These are phyloP conservation scores for Andrena praecox DNA, from an alignment of 2,888 invertebrate species.

Conservation along the genomic window DNA sequence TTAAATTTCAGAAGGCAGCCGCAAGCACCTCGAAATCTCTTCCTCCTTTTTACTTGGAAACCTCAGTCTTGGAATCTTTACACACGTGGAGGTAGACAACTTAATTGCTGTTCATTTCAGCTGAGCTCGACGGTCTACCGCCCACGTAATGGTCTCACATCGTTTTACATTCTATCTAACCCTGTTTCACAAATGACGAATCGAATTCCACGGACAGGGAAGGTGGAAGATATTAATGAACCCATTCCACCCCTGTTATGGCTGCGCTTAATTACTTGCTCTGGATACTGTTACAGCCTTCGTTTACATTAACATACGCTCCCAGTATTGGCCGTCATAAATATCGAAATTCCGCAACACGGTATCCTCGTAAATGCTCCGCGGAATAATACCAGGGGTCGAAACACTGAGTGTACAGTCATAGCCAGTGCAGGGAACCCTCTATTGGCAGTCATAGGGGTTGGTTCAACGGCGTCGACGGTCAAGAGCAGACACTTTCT, in stretches of 20 bases:
- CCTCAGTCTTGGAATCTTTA: neutral
- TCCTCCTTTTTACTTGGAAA: neutral
- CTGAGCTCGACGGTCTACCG: neutral
- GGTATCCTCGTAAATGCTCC: neutral
- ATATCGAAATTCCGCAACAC: conserved; percentile 31
- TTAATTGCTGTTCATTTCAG: neutral
- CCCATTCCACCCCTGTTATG: neutral
- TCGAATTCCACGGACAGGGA: neutral
- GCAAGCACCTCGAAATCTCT: neutral
- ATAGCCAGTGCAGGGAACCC: conserved; percentile 5
- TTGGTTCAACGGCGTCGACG: conserved; percentile 6
- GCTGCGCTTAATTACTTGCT: conserved; percentile 20
- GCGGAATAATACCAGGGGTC: conserved; percentile 27
- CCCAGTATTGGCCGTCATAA: neutral
- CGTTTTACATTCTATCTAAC: neutral
- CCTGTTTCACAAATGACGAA: neutral
- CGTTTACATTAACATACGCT: neutral
- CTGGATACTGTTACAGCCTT: neutral
- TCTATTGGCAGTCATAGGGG: conserved; percentile 21
- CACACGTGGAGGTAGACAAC: neutral
- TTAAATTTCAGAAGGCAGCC: conserved; percentile 6
- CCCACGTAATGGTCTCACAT: too few species aligned
- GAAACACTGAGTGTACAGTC: neutral
- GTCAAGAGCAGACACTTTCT: conserved; percentile 48
- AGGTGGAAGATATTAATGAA: neutral